Evolutionary conservation across 2,797 vertebrate species (phyloP).

Genomic region (Spinibarbus caldwelli): DNA sequence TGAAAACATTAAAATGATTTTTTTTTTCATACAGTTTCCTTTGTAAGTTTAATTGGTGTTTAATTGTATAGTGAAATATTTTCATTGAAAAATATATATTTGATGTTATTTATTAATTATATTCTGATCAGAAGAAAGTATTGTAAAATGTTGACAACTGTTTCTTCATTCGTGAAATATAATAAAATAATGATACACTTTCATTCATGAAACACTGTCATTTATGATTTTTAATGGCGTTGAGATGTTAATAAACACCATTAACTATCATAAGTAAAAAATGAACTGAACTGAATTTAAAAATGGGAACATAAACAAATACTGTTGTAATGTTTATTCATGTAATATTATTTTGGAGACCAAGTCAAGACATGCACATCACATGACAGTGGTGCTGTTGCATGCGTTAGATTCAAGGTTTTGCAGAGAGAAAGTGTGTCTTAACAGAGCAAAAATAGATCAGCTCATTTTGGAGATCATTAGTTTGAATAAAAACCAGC

Average conservation of each 20-base stretch:
- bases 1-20: not conserved
- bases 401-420: constrained; percentile 43
- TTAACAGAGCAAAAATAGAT: constrained; percentile 23
- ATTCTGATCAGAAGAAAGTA: not conserved
- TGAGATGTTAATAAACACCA: not conserved
- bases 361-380: constrained; percentile 5
- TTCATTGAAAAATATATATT: not conserved
- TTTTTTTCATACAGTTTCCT: too few species aligned
- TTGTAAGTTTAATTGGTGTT: not conserved
- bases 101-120: not conserved
- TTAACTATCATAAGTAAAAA: not conserved
- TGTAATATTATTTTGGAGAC: not conserved
- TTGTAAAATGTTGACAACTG: not conserved
- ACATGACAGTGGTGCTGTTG: constrained; percentile 33
- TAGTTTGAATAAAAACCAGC: constrained; percentile 30
- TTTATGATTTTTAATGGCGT: not conserved
- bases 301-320: not conserved
- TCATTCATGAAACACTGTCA: too few species aligned
- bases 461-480: constrained; percentile 42
- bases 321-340: not conserved
- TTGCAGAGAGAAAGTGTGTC: constrained; percentile 24
- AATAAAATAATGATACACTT: not conserved
- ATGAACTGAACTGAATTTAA: constrained; percentile 1
- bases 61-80: not conserved
- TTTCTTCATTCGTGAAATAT: not conserved